phyloP scores from a whole-genome alignment of 2,888 invertebrate species.

The Zygaena filipendulae region DNA sequence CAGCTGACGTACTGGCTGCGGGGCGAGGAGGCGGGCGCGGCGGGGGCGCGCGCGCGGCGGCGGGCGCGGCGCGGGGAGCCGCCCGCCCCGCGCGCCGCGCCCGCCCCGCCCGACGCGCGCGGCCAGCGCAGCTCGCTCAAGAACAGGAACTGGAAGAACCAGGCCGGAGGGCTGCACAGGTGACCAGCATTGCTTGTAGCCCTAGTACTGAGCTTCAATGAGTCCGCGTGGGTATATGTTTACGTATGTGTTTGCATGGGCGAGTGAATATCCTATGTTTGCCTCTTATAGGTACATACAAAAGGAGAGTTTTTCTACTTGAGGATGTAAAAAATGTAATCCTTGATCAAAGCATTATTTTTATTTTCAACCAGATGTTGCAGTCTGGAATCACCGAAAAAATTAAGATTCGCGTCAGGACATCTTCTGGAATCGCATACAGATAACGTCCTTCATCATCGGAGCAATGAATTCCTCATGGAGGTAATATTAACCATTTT shows the following conservation, averaged over 20 bases:
- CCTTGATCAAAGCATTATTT: too few relatives aligned
- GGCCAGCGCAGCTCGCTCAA: slow-evolving; percentile 72
- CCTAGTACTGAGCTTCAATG: too few relatives aligned
- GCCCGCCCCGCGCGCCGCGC: slow-evolving; percentile 27
- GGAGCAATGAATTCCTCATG: slow-evolving; percentile 62
- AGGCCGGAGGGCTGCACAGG: slow-evolving; percentile 60
- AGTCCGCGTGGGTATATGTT: too few relatives aligned
- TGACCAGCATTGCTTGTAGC: slow-evolving; percentile 15
- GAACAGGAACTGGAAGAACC: slow-evolving; percentile 69
- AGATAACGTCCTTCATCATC: slow-evolving; percentile 56
- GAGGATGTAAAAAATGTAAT: too few relatives aligned
- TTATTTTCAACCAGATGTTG: slow-evolving; percentile 76
- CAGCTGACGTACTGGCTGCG: slow-evolving; percentile 85
- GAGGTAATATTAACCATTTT: slow-evolving; percentile 31
- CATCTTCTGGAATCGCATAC: slow-evolving; percentile 71
- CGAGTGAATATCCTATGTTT: too few relatives aligned
- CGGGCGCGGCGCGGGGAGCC: slow-evolving; percentile 49
- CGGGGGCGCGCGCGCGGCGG: slow-evolving; percentile 40
- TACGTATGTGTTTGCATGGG: too few relatives aligned
- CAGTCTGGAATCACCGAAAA: slow-evolving; percentile 86
- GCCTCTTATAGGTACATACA: too few relatives aligned
- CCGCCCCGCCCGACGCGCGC: slow-evolving; percentile 24
- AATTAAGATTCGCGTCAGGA: slow-evolving; percentile 80
- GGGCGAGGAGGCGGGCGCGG: slow-evolving; percentile 74
- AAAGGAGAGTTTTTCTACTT: too few relatives aligned